These are phyloP conservation scores for Onychomys leucogaster DNA, from an alignment of 2,797 vertebrate genomes.

Conservation along the genomic window DNA sequence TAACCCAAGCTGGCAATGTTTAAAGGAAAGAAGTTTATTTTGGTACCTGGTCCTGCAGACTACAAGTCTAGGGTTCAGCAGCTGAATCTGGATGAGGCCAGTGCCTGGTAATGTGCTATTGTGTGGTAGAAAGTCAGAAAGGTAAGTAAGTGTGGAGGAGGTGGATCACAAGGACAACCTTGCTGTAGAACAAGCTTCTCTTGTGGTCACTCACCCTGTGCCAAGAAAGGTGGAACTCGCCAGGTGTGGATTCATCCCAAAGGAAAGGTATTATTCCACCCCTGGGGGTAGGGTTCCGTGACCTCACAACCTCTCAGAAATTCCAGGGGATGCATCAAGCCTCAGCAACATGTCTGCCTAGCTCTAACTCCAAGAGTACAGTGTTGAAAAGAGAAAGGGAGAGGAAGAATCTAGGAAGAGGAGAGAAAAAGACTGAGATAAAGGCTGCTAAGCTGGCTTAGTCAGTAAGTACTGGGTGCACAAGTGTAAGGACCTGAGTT, in stretches of 20 bases:
- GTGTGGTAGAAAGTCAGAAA: background rate
- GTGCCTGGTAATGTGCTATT: background rate
- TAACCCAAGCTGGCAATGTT: background rate
- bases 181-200: background rate
- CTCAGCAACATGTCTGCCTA: fast-evolving
- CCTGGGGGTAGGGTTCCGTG: background rate
- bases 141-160: background rate
- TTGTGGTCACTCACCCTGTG: background rate
- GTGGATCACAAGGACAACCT: background rate
- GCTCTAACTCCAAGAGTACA: background rate
- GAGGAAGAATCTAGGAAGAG: background rate
- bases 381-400: fast-evolving
- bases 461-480: background rate
- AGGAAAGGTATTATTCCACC: background rate
- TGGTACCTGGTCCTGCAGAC: too few species aligned
- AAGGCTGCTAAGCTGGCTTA: background rate
- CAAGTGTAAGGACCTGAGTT: background rate
- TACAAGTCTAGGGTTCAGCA: background rate
- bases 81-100: background rate
- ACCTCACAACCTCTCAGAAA: background rate
- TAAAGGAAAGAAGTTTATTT: background rate
- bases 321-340: background rate
- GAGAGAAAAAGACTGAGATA: too few species aligned
- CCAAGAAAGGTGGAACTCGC: background rate
- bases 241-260: background rate